Base-by-base conservation (phyloP, 1,140 invertebrate genomes). In the Sipha flava region DNA sequence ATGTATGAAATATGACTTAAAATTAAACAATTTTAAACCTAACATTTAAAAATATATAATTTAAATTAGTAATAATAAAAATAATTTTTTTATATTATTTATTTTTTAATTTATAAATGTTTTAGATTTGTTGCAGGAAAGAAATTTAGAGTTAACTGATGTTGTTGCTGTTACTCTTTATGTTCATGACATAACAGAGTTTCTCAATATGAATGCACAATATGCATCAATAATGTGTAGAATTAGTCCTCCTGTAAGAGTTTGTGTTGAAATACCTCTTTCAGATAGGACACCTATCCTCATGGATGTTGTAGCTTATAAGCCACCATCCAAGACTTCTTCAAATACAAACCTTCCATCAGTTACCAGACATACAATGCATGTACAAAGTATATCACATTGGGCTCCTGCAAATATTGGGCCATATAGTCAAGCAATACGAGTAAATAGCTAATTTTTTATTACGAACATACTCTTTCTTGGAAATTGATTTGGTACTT, bases 361-460 rank as follows among this genome's bases (percentile, higher is more conserved):
- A 62, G 62, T 75, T 64, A 84, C 88, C 77, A 89, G 90, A 82
- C 88, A 91, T 57, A 93, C 91, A 12, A 93, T 97, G 92, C 95
- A 97, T 86, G 95, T 97, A 34, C 95, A 97, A 86, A 92, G 94
- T 68, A 91, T 97, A 80, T 97, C 95, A 29, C 94, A 97, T 86
- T 98, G 96, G 96, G 95, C 95, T 5, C 95, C 95, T 6, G 94
- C 95, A 54, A 97, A 96, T 84, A 97, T 98, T 82, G 95, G 95
- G 18, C 95, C 96, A 40, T 98, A 97, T 85, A 97, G 95, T 84
- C 96, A 98, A 88, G 93, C 93, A 31, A 89, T 94, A 80, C 90
- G 91, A 87, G 93, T 94, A 85, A 85, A 84, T 66, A 40, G 2
- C 23, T 6, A 23, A 64, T 21, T 45, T 34, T n/a, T 66, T 66